Evolutionary conservation across 1,140 invertebrate species (phyloP).

Genomic region (Drosophila prosaltans): DNA sequence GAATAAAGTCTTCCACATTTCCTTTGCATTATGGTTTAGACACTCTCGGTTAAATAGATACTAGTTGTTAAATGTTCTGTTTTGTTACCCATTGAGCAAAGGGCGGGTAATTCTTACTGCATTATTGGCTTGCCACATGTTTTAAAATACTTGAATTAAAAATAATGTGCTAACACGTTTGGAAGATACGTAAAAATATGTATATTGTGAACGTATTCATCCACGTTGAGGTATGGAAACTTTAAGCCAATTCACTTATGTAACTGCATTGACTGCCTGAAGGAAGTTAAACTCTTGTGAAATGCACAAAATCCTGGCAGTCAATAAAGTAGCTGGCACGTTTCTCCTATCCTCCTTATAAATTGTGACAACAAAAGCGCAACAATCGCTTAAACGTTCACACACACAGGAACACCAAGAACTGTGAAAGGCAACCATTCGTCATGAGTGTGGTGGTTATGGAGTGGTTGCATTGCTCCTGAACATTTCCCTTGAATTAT

Average conservation of each 20-base stretch:
- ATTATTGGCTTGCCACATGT: not conserved
- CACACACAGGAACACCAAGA: not conserved
- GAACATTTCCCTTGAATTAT: constrained; percentile 23
- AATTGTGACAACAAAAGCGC: constrained; percentile 12
- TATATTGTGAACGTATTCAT: too few relatives aligned
- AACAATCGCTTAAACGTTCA: not conserved
- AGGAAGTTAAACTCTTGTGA: not conserved
- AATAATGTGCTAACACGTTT: too few relatives aligned
- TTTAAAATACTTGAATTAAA: not conserved
- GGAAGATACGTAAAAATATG: too few relatives aligned
- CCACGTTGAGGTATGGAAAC: not conserved
- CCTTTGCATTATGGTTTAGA: too few relatives aligned
- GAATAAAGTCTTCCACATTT: too few relatives aligned
- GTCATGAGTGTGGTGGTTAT: not conserved
- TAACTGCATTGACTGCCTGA: not conserved
- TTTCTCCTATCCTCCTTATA: not conserved
- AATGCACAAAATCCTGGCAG: not conserved
- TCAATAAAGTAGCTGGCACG: constrained; percentile 6
- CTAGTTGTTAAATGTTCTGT: not conserved
- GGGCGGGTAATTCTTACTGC: not conserved
- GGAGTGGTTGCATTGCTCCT: not conserved
- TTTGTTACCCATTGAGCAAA: too few relatives aligned
- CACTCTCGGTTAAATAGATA: not conserved
- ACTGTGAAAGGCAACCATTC: constrained; percentile 3
- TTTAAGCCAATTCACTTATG: constrained; percentile 1